Evolutionary conservation across 2,113 vertebrate species (phyloP), one percentile per base, ranked within the genome.

Genomic region (Mirounga angustirostris): DNA sequence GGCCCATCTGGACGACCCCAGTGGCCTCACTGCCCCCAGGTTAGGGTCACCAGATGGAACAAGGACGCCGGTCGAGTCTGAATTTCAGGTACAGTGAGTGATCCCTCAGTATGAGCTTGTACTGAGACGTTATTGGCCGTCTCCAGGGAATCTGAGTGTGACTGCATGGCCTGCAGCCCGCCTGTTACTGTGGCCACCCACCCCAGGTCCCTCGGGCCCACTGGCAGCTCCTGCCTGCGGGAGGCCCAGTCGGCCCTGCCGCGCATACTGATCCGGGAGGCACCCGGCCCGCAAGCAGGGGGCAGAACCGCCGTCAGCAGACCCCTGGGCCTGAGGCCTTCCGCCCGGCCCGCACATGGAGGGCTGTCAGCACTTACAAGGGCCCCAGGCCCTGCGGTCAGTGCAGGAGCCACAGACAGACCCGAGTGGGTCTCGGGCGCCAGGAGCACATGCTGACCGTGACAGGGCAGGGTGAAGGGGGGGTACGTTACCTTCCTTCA

Each of bases 401-500:
- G 16, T 6, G 26, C 30, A 18, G n/a, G 50, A 19, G 4, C 6
- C 4, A 11, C 28, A 30, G 28, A 54, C 5, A 33, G 50, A 33
- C 76, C 7, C 6, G 13, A 46, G 11, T 9, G 28, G 36, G 26
- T 9, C 54, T 54, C 13, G 54, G 36, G 50, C 5, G 71, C 16
- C 3, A 24, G 7, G 50, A 43, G 63, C n/a, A 4, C 0, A 2
- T 0, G 9, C 56, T 1, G 26, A 18, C 69, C 1, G 2, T 18
- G 21, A 1, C 33, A 67, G 36, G 2, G 33, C 26, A 4, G 78
- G 61, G 21, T 69, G n/a, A 2, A 0, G 8, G 76, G 24, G 40
- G 19, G 30, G 43, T 88, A 93, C 65, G 98, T 93, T 98, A 99
- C 99, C 99, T 99, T 99, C 99, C 99, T 99, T 99, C 99, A 99